A percentile compares a stretch with the other conserved stretches of the same genome.
These are phyloP conservation scores for Hylyphantes graminicola DNA, from an alignment of 1,140 invertebrate genomes.

Conservation along the genomic window DNA sequence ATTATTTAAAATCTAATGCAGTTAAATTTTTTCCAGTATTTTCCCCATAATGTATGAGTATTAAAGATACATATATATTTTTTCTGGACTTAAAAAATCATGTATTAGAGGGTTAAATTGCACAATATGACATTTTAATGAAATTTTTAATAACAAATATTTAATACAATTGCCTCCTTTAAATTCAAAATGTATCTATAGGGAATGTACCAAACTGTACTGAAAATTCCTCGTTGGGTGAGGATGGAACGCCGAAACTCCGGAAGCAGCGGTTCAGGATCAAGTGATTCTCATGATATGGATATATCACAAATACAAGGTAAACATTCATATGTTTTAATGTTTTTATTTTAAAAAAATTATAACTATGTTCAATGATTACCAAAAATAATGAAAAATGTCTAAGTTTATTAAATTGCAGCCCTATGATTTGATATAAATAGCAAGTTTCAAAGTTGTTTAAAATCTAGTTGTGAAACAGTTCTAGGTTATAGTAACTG, in stretches of 20 bases:
- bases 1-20: no score
- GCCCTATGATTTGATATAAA: no score
- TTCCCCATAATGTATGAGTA: no score
- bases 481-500: no score
- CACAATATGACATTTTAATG: not conserved
- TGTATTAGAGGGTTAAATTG: no score
- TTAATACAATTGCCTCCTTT: not conserved
- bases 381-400: not conserved
- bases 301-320: slow-evolving; percentile 70
- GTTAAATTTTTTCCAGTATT: no score
- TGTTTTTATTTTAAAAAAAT: not conserved
- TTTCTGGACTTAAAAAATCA: no score
- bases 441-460: no score
- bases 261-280: slow-evolving; percentile 69
- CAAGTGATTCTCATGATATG: slow-evolving; percentile 77
- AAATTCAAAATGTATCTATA: slow-evolving; percentile 2
- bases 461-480: no score
- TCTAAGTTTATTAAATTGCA: no score
- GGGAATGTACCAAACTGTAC: slow-evolving; percentile 84
- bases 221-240: slow-evolving; percentile 87
- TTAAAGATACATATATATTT: no score
- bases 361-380: not conserved
- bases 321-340: not conserved
- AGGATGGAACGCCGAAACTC: slow-evolving; percentile 72
- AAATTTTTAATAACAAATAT: not conserved